Evolutionary conservation across 2,888 invertebrate species (phyloP), one percentile per base, ranked within the genome.

Genomic region (Caenorhabditis sp.): DNA sequence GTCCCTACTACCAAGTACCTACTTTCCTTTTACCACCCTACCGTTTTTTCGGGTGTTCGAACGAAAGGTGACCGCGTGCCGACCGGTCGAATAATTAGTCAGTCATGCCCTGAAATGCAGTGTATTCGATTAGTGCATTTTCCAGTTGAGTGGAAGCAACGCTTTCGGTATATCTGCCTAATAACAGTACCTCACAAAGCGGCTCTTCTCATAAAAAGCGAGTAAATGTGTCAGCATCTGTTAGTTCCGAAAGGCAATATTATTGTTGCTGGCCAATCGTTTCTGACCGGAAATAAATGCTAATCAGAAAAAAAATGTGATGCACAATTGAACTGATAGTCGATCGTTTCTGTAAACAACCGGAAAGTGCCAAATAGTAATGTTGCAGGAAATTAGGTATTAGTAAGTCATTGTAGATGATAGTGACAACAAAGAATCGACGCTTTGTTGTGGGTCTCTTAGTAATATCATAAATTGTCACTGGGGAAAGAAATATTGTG

Each of bases 101-200:
- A 74, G 58, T 65, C 74, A 56, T 53, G 51, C 47, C 50, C 37
- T 60, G 56, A 77, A 77, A 77, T 61, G 68, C 76, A 58, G 76
- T 65, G 65, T 60, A 53, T 62, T 69, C 79, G 51, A 70, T 78
- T 78, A 71, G 71, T 79, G 69, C 56, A 77, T 81, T 81, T 81
- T 81, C 81, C 81, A 81, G 76, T 67, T 71, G 80, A 69, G 44
- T 77, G n/a, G n/a, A n/a, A n/a, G 71, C 62, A 58, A 47, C 47
- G 47, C 11, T 35, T 77, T 81, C 81, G 76, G 81, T 40, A 40
- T 40, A 13, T 77, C 77, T 60, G 64, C 61, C 47, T 81, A 81
- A 81, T 81, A 81, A 81, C 81, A 81, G 77, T 77, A 22, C 70
- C 13, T 13, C 37, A 26, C n/a, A 37, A 9, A 53, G 78, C 70